phyloP scores from a whole-genome alignment of 2,113 vertebrate species.

The Asarcornis scutulata region DNA sequence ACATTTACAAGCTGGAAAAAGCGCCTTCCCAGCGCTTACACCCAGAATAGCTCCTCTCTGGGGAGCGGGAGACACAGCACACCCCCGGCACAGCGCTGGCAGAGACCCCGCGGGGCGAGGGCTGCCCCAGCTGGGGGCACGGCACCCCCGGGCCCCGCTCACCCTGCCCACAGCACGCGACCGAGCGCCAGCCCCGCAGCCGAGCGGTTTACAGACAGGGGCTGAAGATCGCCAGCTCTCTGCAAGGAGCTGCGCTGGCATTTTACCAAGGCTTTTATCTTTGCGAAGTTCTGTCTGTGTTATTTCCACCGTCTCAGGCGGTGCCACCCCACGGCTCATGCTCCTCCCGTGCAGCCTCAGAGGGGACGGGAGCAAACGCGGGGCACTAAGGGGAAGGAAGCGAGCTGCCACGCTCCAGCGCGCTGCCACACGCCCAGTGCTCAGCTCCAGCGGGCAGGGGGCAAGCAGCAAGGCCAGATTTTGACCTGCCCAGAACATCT shows the following conservation, averaged over 20 bases:
- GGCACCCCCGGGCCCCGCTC: too few relatives aligned
- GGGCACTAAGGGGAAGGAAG: not conserved
- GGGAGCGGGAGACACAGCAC: not conserved
- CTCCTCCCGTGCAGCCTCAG: not conserved
- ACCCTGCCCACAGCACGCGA: not conserved
- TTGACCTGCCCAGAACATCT: not conserved
- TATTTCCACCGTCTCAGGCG: rapidly evolving
- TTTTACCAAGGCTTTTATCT: not conserved
- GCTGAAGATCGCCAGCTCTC: not conserved
- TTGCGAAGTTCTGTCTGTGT: not conserved
- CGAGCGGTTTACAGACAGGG: not conserved
- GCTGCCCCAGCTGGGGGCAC: too few relatives aligned
- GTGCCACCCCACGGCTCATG: not conserved
- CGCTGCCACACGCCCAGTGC: not conserved
- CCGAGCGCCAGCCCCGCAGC: not conserved
- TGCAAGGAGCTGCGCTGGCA: not conserved
- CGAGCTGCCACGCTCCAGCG: not conserved
- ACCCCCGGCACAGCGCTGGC: rapidly evolving
- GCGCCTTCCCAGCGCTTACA: not conserved
- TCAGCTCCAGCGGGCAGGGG: not conserved
- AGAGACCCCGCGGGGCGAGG: not conserved
- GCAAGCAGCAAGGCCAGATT: not conserved
- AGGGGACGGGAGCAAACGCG: not conserved
- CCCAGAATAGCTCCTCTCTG: not conserved
- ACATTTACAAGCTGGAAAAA: not conserved